These are phyloP conservation scores for Callyntrura sp. DNA, from an alignment of 2,888 invertebrate species.

Conservation along the genomic window DNA sequence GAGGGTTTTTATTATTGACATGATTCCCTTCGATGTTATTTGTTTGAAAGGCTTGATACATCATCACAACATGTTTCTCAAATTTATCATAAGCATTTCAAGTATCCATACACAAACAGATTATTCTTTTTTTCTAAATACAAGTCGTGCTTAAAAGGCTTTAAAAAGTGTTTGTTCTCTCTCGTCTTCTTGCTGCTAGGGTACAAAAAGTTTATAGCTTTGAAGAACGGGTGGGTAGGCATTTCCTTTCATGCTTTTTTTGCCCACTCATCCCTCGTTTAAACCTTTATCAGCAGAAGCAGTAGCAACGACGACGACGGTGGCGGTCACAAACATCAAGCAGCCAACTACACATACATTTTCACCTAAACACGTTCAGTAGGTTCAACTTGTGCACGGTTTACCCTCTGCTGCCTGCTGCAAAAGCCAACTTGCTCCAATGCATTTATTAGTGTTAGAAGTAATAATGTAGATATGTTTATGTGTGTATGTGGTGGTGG, in stretches of 20 bases:
- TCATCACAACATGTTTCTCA: neutral
- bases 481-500: neutral
- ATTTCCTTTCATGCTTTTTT: neutral
- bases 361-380: no score
- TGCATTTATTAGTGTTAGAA: no score
- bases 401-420: neutral
- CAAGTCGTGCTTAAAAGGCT: neutral
- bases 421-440: slow-evolving; percentile 23
- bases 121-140: no score
- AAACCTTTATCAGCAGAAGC: neutral
- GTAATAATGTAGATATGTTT: no score
- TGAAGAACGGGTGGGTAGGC: neutral
- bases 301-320: no score
- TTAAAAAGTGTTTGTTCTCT: neutral
- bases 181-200: neutral
- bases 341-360: no score
- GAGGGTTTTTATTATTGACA: slow-evolving; percentile 32
- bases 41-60: slow-evolving; percentile 21
- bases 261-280: no score
- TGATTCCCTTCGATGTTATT: slow-evolving; percentile 31
- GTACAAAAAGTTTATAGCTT: neutral
- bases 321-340: neutral
- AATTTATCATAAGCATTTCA: slow-evolving; percentile 10
- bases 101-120: neutral
- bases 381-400: neutral